Percentiles rank a stretch among this genome's conserved stretches.
Conservation (phyloP, 2,797 vertebrate species). For the Peromyscus melanophrys region DNA sequence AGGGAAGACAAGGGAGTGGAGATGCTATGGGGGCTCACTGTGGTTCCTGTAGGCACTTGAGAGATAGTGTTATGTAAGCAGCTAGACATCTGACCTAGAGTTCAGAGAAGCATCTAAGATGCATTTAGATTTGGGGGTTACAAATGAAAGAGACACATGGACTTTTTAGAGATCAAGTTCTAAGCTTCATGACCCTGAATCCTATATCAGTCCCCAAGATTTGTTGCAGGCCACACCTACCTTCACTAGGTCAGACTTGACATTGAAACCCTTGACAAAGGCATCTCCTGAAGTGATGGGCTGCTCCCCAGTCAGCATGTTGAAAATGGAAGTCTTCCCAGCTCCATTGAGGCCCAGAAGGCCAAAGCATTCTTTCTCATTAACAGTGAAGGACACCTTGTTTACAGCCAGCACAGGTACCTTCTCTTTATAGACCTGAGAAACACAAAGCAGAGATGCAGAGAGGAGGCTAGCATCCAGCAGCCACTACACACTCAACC, state of each 20-base stretch:
- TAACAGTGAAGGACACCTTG: constrained; percentile 48
- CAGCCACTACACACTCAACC: accelerated
- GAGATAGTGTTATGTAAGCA: not conserved
- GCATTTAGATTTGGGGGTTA: not conserved
- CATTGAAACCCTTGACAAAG: constrained; percentile 85
- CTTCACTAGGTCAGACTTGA: constrained; percentile 19
- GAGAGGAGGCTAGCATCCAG: not conserved
- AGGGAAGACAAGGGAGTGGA: not conserved
- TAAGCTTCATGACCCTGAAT: not conserved
- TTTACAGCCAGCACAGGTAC: constrained; percentile 73
- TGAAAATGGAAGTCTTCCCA: constrained; percentile 86
- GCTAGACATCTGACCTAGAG: not conserved
- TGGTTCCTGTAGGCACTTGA: not conserved
- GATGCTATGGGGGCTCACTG: not conserved
- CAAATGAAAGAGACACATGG: not conserved
- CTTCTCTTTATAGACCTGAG: constrained; percentile 92
- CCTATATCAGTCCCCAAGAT: not conserved
- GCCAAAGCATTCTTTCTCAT: constrained; percentile 84
- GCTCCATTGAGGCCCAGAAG: constrained; percentile 87
- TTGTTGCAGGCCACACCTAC: not conserved
- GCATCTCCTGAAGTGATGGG: constrained; percentile 84
- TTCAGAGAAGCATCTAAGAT: not conserved
- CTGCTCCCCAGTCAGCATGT: constrained; percentile 86
- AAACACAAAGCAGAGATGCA: not conserved
- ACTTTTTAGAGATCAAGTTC: not conserved